Percentiles rank a stretch among this genome's conserved stretches.
Conservation (phyloP, 2,797 vertebrate species). For the Pseudomugil gertrudae region DNA sequence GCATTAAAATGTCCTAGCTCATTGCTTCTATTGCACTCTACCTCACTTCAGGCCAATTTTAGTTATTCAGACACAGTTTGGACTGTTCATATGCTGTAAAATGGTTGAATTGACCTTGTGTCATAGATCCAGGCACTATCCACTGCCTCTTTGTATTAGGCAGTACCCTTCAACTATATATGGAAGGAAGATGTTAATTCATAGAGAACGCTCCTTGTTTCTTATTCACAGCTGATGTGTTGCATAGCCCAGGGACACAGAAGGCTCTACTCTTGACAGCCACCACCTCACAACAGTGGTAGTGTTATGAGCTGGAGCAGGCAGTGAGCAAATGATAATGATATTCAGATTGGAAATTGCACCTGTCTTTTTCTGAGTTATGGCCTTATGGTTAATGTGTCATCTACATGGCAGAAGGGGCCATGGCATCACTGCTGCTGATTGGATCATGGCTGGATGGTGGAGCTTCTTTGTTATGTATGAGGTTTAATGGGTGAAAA, state of each 20-base stretch:
- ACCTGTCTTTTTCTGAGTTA: constrained; percentile 75
- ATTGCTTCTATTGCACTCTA: constrained; percentile 25
- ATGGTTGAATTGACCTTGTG: constrained; percentile 57
- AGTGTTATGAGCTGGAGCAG: constrained; percentile 42
- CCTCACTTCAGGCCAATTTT: constrained; percentile 28
- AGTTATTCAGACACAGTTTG: constrained; percentile 61
- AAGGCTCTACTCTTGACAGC: constrained; percentile 41
- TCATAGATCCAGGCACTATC: constrained; percentile 51
- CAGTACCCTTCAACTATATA: constrained; percentile 31
- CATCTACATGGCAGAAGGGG: constrained; percentile 51
- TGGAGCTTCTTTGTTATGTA: constrained; percentile 55
- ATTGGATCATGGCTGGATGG: constrained; percentile 54
- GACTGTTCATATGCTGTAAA: constrained; percentile 60
- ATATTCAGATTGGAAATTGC: constrained; percentile 74
- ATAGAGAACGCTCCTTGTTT: constrained; percentile 58
- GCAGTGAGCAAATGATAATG: constrained; percentile 57
- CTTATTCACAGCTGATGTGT: constrained; percentile 67
- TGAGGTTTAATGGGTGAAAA: constrained; percentile 36
- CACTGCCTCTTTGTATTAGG: constrained; percentile 52
- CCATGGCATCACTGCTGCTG: constrained; percentile 59
- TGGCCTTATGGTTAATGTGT: constrained; percentile 66
- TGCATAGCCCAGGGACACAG: constrained; percentile 42
- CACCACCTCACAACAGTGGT: constrained; percentile 58
- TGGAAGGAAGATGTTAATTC: constrained; percentile 59
- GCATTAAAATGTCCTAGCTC: constrained; percentile 13